Evolutionary conservation across 2,113 vertebrate genomes (phyloP), one percentile per base, ranked within the genome.

Genomic region (Nothoprocta pentlandii): DNA sequence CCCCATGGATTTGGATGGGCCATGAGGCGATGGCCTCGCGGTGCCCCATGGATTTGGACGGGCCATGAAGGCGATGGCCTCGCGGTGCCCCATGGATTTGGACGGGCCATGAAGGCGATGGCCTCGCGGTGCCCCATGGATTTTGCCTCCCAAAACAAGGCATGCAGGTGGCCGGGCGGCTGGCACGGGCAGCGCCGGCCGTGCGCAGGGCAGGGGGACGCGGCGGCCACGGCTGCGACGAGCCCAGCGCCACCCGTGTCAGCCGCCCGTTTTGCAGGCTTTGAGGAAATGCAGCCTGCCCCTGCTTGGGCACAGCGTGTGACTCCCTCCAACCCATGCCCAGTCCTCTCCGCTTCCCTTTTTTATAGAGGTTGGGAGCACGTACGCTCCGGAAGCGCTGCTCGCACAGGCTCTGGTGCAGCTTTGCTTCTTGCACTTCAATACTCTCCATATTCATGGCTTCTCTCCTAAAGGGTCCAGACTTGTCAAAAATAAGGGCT

Each of bases 401-500:
- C 47, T 73, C 36, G 79, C 44, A 51, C 70, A 71, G 58, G 61
- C 39, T 71, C 58, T 69, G 85, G 89, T 39, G 58, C 77, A 81
- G 34, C 70, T 25, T 81, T 92, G 87, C 28, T 94, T 70, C 23
- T 71, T 91, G 86, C 68, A 42, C 28, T 85, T 80, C 82, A 69
- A 58, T 85, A 51, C 39, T 81, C 32, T 49, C 32, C 16, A 2
- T 44, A 61, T 58, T 74, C 15, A 3, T 70, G 71, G 10, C 66
- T 93, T 93, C 32, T 88, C 32, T 92, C 68, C 36, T 75, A 75
- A 49, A 4, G 0, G 83, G 42, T 42, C 14, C 42, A 58, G 20
- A 39, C 78, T 92, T 71, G 53, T 58, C 69, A 73, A 49, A 69
- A 91, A 32, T 59, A 87, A 74, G 71, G 78, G 90, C 68, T 94